These are phyloP conservation scores for Pangasius mekongensis DNA, from an alignment of 2,797 vertebrate genomes.

Conservation along the genomic window DNA sequence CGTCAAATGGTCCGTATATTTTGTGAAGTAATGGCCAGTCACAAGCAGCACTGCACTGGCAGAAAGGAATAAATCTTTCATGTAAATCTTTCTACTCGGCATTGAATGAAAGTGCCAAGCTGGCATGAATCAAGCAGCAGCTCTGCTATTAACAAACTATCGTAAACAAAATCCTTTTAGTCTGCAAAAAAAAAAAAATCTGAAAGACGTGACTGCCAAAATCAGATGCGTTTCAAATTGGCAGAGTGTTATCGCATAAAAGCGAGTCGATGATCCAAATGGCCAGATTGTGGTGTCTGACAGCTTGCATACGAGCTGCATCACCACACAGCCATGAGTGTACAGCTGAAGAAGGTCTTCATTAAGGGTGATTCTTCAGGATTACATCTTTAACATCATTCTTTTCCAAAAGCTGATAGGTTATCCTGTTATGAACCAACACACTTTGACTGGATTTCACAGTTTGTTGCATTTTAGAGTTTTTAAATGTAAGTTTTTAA, in stretches of 20 bases:
- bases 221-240: slow-evolving; percentile 38
- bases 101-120: not conserved
- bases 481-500: not conserved
- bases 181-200: slow-evolving; percentile 14
- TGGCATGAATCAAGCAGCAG: slow-evolving; percentile 14
- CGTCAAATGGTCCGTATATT: not conserved
- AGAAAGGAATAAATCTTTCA: not conserved
- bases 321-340: slow-evolving; percentile 18
- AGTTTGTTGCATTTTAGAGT: too few relatives aligned
- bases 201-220: slow-evolving; percentile 40
- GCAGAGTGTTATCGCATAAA: slow-evolving; percentile 1
- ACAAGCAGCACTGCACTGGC: not conserved
- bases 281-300: slow-evolving; percentile 55
- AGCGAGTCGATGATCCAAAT: slow-evolving; percentile 34
- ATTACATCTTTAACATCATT: not conserved
- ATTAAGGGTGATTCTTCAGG: not conserved
- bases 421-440: not conserved
- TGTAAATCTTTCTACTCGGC: slow-evolving; percentile 8
- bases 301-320: slow-evolving; percentile 24
- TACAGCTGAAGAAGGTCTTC: not conserved
- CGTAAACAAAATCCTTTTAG: slow-evolving; percentile 41
- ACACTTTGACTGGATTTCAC: not conserved
- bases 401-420: not conserved
- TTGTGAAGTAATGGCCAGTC: not conserved
- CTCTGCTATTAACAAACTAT: slow-evolving; percentile 35